Base-by-base conservation (phyloP, 2,888 invertebrate genomes). In the Andrena fulva region DNA sequence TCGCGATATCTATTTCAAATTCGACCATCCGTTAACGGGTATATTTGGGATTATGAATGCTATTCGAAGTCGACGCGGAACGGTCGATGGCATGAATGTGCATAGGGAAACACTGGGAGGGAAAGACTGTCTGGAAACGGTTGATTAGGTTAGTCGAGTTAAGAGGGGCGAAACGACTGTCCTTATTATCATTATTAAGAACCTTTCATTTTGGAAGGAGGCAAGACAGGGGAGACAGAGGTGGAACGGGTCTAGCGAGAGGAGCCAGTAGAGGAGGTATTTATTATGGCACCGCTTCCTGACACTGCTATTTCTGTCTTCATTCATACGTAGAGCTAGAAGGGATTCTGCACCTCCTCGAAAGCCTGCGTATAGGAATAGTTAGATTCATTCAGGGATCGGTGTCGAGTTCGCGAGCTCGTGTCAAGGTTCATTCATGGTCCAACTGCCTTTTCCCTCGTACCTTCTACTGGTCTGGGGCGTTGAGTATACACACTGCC, bases 281-380 rank as follows among this genome's bases (percentile, higher is more conserved):
- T 91, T 91, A 90, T 91, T 89, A 90, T 89, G 80, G 80, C 85
- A 89, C 89, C 90, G 88, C 87, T 92, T 92, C 91, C 91, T 91
- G 89, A 83, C 89, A 73, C 84, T 33, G 87, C 89, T 92, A 91
- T 91, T 91, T 89, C 86, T 85, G 89, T 75, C 83, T 89, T 86
- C 90, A 91, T 92, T 92, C 91, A 91, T 90, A 88, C 85, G 86
- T 74, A 67, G 77, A 79, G 70, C 42, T 80, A n/a, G 75, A 84
- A 73, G 62, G 70, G 81, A 87, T 84, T 85, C 87, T 81, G 67
- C 84, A 78, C 72, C 72, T 70, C 71, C 79, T 70, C 79, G 82
- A 82, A 76, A 78, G 83, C 78, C 63, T 86, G 73, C 82, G 81
- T 82, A 42, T 16, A 77, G 84, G 86, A 87, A 88, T 88, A 87